Evolutionary conservation across 2,888 invertebrate species (phyloP), one percentile per base, ranked within the genome.

Genomic region (Masnerella sp.): DNA sequence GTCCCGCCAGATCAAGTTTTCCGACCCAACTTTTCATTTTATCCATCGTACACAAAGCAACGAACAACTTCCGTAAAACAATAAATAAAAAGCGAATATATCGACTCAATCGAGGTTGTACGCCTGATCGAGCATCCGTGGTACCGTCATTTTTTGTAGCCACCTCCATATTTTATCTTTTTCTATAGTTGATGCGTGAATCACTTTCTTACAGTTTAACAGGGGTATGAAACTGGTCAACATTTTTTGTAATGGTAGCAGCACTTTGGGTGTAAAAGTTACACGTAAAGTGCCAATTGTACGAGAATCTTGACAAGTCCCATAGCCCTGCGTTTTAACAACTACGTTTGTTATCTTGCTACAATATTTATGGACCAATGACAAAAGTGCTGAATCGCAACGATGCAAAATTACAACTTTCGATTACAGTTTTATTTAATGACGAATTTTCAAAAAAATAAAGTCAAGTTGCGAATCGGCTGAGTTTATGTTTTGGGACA

Each of bases 301-400:
- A n/a, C n/a, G n/a, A n/a, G n/a, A n/a, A n/a, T n/a, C n/a, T n/a
- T n/a, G n/a, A n/a, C n/a, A n/a, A n/a, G n/a, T n/a, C n/a, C n/a
- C n/a, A n/a, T n/a, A n/a, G n/a, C n/a, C n/a, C n/a, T n/a, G n/a
- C n/a, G n/a, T 65, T 70, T 58, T 84, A 85, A 82, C 79, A 58
- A 83, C 51, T 83, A 79, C 77, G 81, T 84, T 86, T 83, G 82
- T 84, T 86, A 83, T 84, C 82, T 85, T 81, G 82, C 85, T 86
- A 84, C 78, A 81, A 80, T 78, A 76, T 80, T 82, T 82, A 81
- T 74, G 61, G 77, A 76, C 52, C 78, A 73, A 61, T 61, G 40
- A 49, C 40, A 56, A 77, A 72, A 45, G 59, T 59, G 51, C 49
- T 38, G 47, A 47, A 40, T 45, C 34, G 54, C 36, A 28, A 62